Percentiles rank a stretch among this genome's conserved stretches.
Evolutionary conservation across 2,888 invertebrate genomes (phyloP).

Genomic region (Archips crataeganus): DNA sequence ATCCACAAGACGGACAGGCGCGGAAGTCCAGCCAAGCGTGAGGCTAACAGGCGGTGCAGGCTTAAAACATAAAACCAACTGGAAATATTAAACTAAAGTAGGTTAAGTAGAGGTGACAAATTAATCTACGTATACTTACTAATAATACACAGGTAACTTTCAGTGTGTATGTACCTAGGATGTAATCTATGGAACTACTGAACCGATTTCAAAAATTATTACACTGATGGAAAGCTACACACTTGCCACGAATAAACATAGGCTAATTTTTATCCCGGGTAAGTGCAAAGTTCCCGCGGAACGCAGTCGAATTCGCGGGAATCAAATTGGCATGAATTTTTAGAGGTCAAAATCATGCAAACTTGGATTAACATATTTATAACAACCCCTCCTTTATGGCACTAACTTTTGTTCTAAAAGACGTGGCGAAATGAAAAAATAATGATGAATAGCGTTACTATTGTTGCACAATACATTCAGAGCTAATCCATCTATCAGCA

Average conservation of each 20-base stretch:
- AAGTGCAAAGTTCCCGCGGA: too few species aligned
- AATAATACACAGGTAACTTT: too few species aligned
- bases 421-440: background rate
- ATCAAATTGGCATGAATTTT: background rate
- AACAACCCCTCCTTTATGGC: background rate
- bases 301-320: background rate
- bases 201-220: too few species aligned
- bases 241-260: too few species aligned
- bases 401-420: background rate
- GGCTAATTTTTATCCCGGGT: too few species aligned
- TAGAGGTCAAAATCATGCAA: background rate
- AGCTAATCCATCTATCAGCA: slow-evolving; percentile 45
- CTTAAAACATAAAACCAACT: slow-evolving; percentile 41
- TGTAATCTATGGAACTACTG: too few species aligned
- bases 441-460: slow-evolving; percentile 11
- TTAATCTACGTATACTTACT: slow-evolving; percentile 37
- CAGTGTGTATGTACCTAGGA: too few species aligned
- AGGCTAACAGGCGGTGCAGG: slow-evolving; percentile 55
- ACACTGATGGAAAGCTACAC: too few species aligned
- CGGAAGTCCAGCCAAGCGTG: slow-evolving; percentile 63
- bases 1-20: slow-evolving; percentile 72
- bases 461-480: slow-evolving; percentile 25
- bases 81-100: slow-evolving; percentile 29
- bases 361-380: background rate
- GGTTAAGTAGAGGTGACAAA: slow-evolving; percentile 48